Evolutionary conservation across 2,888 invertebrate genomes (phyloP).

Genomic region (Rhyacophila evoluta): DNA sequence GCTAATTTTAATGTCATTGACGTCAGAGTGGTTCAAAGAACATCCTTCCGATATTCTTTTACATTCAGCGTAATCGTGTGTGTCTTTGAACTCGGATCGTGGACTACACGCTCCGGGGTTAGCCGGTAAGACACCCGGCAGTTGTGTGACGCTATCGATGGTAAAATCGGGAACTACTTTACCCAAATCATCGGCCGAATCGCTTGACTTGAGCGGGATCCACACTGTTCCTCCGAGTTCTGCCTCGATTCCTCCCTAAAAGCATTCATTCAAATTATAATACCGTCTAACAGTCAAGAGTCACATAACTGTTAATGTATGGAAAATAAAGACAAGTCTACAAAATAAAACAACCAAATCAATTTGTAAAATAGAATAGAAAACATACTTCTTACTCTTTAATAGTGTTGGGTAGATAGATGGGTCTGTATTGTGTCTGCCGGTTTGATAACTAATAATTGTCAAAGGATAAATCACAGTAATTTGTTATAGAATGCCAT

Average conservation of each 20-base stretch:
- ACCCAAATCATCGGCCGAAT: constrained; percentile 58
- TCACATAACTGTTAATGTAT: too few species aligned
- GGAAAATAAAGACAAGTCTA: background rate
- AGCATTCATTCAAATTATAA: constrained; percentile 16
- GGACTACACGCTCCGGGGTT: constrained; percentile 1
- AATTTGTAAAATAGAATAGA: background rate
- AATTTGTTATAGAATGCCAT: constrained; percentile 4
- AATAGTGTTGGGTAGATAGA: constrained; percentile 1
- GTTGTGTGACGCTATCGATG: constrained; percentile 74
- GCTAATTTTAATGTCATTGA: constrained; percentile 34
- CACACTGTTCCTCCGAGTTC: constrained; percentile 84
- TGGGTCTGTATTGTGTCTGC: background rate
- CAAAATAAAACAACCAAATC: background rate
- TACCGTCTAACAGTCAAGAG: background rate
- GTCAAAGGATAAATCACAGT: constrained; percentile 9
- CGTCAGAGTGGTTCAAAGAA: background rate
- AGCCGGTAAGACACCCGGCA: constrained; percentile 71
- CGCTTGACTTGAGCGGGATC: constrained; percentile 73
- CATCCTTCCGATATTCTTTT: background rate
- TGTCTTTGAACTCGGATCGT: constrained; percentile 13
- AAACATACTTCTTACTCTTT: constrained; percentile 1
- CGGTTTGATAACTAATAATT: constrained; percentile 9
- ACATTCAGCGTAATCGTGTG: background rate
- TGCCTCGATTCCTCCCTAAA: constrained; percentile 80
- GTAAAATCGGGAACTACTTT: constrained; percentile 73